Evolutionary conservation across 1,140 invertebrate genomes (phyloP).

Genomic region (Megalopta genalis): DNA sequence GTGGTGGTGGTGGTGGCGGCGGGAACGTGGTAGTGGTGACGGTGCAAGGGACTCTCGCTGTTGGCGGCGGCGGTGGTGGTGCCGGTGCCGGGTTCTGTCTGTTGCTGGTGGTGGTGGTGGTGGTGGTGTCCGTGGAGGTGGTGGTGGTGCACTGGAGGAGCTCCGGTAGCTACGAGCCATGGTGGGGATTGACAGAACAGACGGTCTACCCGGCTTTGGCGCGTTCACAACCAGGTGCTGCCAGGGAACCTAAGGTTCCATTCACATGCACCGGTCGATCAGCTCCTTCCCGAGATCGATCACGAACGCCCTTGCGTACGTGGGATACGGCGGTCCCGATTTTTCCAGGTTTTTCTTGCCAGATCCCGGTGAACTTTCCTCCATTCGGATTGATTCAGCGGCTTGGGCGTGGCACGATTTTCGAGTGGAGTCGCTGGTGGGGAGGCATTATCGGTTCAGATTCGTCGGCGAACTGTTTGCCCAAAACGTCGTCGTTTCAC

Average conservation of each 20-base stretch:
- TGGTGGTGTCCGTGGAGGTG: slow-evolving; percentile 40
- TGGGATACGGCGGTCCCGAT: background rate
- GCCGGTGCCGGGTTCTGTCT: background rate
- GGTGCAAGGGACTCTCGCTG: slow-evolving; percentile 34
- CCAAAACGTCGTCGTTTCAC: no score
- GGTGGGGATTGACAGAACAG: slow-evolving; percentile 56
- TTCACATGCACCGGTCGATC: slow-evolving; percentile 42
- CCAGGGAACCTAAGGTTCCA: slow-evolving; percentile 48
- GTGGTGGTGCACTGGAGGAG: slow-evolving; percentile 48
- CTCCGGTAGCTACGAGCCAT: slow-evolving; percentile 31
- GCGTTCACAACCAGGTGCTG: slow-evolving; percentile 58
- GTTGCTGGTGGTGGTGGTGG: slow-evolving; percentile 34
- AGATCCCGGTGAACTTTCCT: background rate
- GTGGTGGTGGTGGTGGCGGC: slow-evolving; percentile 37
- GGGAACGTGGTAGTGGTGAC: slow-evolving; percentile 19
- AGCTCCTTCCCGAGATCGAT: slow-evolving; percentile 26
- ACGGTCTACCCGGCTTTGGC: slow-evolving; percentile 61
- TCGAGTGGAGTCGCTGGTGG: background rate
- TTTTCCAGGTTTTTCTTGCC: background rate
- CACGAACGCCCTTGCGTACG: background rate
- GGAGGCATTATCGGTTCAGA: background rate
- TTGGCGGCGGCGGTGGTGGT: slow-evolving; percentile 31
- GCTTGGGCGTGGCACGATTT: background rate
- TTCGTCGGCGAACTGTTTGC: background rate
- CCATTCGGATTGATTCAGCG: background rate